Evolutionary conservation across 2,888 invertebrate genomes (phyloP), one percentile per base, ranked within the genome.

Genomic region (Perdita meconis): DNA sequence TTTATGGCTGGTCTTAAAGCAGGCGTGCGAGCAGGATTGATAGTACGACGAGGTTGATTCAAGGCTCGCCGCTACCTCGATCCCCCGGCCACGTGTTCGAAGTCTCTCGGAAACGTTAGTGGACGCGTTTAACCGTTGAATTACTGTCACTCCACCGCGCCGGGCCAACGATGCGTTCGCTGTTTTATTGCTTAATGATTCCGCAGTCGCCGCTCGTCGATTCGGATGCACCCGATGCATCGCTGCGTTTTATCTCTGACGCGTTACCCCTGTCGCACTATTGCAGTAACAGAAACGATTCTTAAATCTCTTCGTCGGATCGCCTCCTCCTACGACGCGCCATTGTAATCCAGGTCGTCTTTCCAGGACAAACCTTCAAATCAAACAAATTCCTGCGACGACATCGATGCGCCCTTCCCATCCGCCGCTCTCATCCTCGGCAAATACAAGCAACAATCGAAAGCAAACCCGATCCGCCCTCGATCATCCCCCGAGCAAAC

Each of bases 1-100:
- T 82, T 81, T 81, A 82, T 74, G 63, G 78, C 42, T 50, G 71
- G 63, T 75, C 78, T 77, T 81, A 77, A 76, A 78, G 67, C 64
- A 44, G 61, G 56, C 68, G 60, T 53, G 75, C 63, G 26, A 66
- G 44, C 44, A 60, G 80, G 70, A 82, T 83, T 70, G 82, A 82
- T 82, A 59, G 80, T n/a, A n/a, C 67, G 67, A 24, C 38, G 70
- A 56, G 75, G 30, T 65, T 78, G 85, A 84, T 77, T 81, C 68
- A 61, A 75, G 61, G 24, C 67, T 77, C 42, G 34, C 16, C 6
- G 50, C 16, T 65, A 64, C 59, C 47, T 60, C 50, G 44, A 40
- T 0, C 26, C 40, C n/a, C 22, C 30, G 51, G 66, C 66, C 71
- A 71, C 78, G 78, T 63, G 67, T 67, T 59, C 67, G n/a, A 44